Evolutionary conservation across 2,797 vertebrate genomes (phyloP), one percentile per base, ranked within the genome.

Genomic region (Phalanger gymnotis): DNA sequence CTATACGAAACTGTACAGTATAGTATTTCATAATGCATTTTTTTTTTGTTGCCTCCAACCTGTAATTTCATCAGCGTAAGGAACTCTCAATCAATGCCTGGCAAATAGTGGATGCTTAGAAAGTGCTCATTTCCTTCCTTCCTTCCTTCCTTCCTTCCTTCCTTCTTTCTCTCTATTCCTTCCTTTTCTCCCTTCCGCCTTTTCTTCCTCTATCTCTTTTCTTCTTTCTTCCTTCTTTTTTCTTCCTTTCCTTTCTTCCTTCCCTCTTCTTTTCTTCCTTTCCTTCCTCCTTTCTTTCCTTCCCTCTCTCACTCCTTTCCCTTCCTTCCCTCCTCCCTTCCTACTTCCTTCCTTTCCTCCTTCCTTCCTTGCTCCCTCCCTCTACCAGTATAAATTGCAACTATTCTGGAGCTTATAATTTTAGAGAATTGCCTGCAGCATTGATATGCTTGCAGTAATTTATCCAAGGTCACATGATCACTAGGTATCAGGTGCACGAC

Each of bases 41-140:
- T 61, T 11, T 61, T 61, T n/a, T n/a, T n/a, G n/a, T n/a, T 61
- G 57, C 30, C 57, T 34, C 30, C 30, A 61, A 61, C 11, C 57
- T 13, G 30, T 31, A 58, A 58, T 61, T 61, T 61, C 30, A 34
- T 61, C 11, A 61, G 57, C 10, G 6, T 28, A 55, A 55, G 54
- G 54, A 55, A 55, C 19, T 56, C 55, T 56, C 55, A 31, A 13
- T 25, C 90, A 55, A n/a, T 0, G 4, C 66, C 52, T 73, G 16
- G 40, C 0, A 11, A 51, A 0, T 25, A 12, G 28, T 0, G n/a
- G 90, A 30, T 19, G 25, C 51, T 52, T n/a, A 34, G 13, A 0
- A 34, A 73, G 30, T 1, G 16, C 30, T 58, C 12, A 31, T 34
- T 61, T 34, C 3, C 12, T 61, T 61, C 57, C 57, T 61, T 31